Evolutionary conservation across 2,888 invertebrate species (phyloP).

Genomic region (Empis livida): DNA sequence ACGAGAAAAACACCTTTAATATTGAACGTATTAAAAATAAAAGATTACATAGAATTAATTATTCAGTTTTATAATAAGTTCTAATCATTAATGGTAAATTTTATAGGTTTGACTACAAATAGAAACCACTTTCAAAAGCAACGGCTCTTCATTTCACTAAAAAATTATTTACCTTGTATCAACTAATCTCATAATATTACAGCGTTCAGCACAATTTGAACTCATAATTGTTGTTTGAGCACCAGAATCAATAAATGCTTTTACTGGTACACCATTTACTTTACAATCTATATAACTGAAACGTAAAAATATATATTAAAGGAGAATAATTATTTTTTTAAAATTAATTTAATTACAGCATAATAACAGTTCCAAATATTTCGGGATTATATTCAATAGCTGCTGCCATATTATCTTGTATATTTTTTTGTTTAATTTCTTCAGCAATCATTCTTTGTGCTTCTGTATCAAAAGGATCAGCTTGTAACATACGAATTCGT

Average conservation of each 20-base stretch:
- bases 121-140: too few relatives aligned
- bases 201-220: slow-evolving; percentile 84
- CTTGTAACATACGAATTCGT: slow-evolving; percentile 74
- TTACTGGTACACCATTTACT: slow-evolving; percentile 92
- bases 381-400: slow-evolving; percentile 99
- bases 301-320: slow-evolving; percentile 3
- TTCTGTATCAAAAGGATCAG: slow-evolving; percentile 92
- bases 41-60: too few relatives aligned
- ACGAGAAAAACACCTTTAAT: too few relatives aligned
- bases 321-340: background rate
- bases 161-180: slow-evolving; percentile 71
- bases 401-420: slow-evolving; percentile 96
- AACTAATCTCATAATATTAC: slow-evolving; percentile 79
- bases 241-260: slow-evolving; percentile 96
- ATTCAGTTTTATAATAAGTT: too few relatives aligned
- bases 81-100: too few relatives aligned
- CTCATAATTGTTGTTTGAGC: slow-evolving; percentile 99
- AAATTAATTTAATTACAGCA: slow-evolving; percentile 48
- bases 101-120: too few relatives aligned
- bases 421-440: slow-evolving; percentile 90
- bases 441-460: slow-evolving; percentile 91
- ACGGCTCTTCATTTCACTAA: too few relatives aligned
- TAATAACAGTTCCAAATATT: slow-evolving; percentile 92
- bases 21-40: too few relatives aligned
- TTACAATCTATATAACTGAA: slow-evolving; percentile 76